Conservation (phyloP, 2,888 invertebrate genomes). For the Bruchidius siliquastri region DNA sequence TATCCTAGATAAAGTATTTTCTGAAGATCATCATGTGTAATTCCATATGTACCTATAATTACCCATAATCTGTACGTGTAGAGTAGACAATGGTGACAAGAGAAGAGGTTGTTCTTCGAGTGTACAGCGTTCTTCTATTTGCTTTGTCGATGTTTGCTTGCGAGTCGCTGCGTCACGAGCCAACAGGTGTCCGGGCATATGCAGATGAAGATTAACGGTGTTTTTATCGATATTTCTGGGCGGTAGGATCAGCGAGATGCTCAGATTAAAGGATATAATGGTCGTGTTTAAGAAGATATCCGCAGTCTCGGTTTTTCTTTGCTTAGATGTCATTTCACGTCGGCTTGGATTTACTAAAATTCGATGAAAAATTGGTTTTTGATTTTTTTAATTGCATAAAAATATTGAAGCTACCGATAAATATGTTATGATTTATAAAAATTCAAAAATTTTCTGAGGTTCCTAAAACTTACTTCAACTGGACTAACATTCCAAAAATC, state of each 20-base stretch:
- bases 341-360: too few species aligned
- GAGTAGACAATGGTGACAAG: neutral
- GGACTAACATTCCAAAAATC: too few species aligned
- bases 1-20: too few species aligned
- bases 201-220: neutral
- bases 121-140: neutral
- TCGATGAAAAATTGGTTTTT: too few species aligned
- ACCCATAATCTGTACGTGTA: neutral
- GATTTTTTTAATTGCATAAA: too few species aligned
- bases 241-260: neutral
- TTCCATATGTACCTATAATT: neutral
- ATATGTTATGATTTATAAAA: too few species aligned
- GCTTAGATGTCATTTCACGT: too few species aligned
- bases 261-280: neutral
- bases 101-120: neutral
- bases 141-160: neutral
- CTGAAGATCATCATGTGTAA: too few species aligned
- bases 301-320: neutral
- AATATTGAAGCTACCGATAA: too few species aligned
- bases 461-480: too few species aligned
- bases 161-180: neutral
- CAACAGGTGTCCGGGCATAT: neutral
- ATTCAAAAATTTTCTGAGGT: too few species aligned
- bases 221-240: neutral
- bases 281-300: neutral